Evolutionary conservation across 2,113 vertebrate species (phyloP).

Genomic region (Oncorhynchus clarkii): DNA sequence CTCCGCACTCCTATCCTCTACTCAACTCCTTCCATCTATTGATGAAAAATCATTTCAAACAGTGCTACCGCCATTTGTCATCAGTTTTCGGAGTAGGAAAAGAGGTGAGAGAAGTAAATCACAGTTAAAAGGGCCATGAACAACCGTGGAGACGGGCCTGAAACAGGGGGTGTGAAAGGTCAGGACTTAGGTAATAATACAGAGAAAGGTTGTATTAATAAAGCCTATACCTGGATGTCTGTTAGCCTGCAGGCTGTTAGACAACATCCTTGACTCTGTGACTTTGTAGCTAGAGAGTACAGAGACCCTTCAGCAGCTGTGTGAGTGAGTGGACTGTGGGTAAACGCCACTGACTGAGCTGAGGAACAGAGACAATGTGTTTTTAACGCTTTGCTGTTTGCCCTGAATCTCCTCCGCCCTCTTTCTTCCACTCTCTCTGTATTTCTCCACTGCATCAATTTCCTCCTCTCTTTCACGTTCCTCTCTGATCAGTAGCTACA

Average conservation of each 20-base stretch:
- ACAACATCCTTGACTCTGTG: background rate
- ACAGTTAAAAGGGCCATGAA: background rate
- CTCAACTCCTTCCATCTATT: background rate
- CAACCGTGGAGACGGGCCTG: background rate
- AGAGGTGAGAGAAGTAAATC: background rate
- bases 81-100: background rate
- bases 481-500: constrained; percentile 51
- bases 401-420: constrained; percentile 22
- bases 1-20: constrained; percentile 27
- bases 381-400: constrained; percentile 15
- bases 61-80: constrained; percentile 9
- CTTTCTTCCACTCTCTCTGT: constrained; percentile 29
- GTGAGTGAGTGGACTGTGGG: constrained; percentile 37
- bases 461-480: constrained; percentile 30
- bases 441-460: constrained; percentile 24
- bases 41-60: constrained; percentile 2
- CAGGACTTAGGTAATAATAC: background rate
- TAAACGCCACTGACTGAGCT: constrained; percentile 55
- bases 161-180: background rate
- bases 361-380: constrained; percentile 34
- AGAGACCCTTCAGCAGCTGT: constrained; percentile 41
- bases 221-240: no score
- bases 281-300: background rate
- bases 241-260: background rate
- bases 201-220: background rate